Evolutionary conservation across 2,113 vertebrate genomes (phyloP).

Genomic region (Galemys pyrenaicus): DNA sequence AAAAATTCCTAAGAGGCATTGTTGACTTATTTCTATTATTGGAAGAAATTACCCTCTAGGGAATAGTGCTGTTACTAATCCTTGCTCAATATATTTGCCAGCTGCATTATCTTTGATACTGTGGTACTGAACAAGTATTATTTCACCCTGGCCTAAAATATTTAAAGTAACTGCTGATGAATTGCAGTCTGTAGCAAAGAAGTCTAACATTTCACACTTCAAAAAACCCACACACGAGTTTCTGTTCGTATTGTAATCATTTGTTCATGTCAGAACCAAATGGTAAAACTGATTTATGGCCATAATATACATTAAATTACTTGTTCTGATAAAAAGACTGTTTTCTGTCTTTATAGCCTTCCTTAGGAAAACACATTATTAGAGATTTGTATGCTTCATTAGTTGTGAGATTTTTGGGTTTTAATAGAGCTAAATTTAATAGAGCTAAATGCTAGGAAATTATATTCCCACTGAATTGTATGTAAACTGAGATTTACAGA

Average conservation of each 20-base stretch:
- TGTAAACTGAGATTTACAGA: neutral
- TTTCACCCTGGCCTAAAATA: neutral
- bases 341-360: conserved; percentile 17
- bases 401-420: conserved; percentile 3
- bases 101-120: conserved; percentile 18
- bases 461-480: neutral
- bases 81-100: conserved; percentile 60
- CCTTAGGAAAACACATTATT: conserved; percentile 35
- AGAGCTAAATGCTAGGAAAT: conserved; percentile 9
- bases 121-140: neutral
- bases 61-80: conserved; percentile 56
- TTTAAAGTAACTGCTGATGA: conserved; percentile 28
- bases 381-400: conserved; percentile 10
- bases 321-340: conserved; percentile 19
- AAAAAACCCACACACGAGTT: neutral
- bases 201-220: neutral
- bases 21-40: conserved; percentile 70
- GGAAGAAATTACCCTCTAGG: conserved; percentile 55
- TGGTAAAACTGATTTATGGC: conserved; percentile 40
- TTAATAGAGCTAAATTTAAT: conserved; percentile 21
- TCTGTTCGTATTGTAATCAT: conserved; percentile 10
- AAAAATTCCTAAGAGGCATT: conserved; percentile 9
- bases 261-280: conserved; percentile 19
- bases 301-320: neutral
- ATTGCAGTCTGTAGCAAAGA: conserved; percentile 10